These are phyloP conservation scores for Synchiropus splendidus DNA, from an alignment of 2,113 vertebrate species.

Conservation along the genomic window DNA sequence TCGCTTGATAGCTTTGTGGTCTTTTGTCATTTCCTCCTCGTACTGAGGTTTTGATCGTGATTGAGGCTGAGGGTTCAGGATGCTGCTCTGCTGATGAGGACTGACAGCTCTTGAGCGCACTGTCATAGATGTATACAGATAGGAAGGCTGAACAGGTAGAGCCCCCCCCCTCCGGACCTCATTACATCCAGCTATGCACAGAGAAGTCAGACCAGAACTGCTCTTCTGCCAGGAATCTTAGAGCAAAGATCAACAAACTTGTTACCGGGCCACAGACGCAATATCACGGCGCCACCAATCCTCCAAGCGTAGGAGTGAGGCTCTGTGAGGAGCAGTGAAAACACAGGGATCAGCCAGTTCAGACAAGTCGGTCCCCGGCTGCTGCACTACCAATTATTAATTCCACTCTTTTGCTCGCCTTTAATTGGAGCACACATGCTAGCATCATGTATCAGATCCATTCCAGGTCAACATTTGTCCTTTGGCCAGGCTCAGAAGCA, in stretches of 20 bases:
- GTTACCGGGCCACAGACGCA: too few relatives aligned
- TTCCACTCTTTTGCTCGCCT: slow-evolving; percentile 27
- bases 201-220: slow-evolving; percentile 54
- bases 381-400: slow-evolving; percentile 26
- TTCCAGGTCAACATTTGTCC: slow-evolving; percentile 1
- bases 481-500: neutral
- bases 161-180: slow-evolving; percentile 2
- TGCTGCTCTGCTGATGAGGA: slow-evolving; percentile 65
- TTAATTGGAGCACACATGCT: slow-evolving; percentile 31
- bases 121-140: slow-evolving; percentile 61
- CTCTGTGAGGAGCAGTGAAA: slow-evolving; percentile 7
- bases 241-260: too few relatives aligned
- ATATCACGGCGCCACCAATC: too few relatives aligned
- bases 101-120: slow-evolving; percentile 76
- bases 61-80: slow-evolving; percentile 67
- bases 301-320: neutral
- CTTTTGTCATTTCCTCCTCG: slow-evolving; percentile 4
- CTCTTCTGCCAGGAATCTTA: slow-evolving; percentile 42
- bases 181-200: neutral
- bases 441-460: neutral
- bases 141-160: slow-evolving; percentile 33
- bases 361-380: slow-evolving; percentile 20
- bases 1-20: slow-evolving; percentile 10
- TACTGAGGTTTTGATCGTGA: slow-evolving; percentile 53
- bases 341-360: slow-evolving; percentile 37